Evolutionary conservation across 2,888 invertebrate genomes (phyloP).

Genomic region (Rugalucina vietnamica): DNA sequence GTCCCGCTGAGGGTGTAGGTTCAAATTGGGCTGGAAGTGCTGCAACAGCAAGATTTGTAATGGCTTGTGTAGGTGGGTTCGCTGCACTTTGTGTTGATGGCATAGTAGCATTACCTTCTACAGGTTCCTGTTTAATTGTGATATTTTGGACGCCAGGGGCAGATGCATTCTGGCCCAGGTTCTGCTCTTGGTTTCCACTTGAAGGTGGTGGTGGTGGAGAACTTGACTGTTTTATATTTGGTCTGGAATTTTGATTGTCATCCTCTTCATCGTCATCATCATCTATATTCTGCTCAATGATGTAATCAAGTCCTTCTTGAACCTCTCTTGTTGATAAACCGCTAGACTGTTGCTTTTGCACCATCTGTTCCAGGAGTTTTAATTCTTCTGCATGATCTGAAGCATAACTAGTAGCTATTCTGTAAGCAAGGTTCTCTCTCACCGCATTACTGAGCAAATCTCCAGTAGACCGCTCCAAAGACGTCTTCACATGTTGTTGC

Average conservation of each 20-base stretch:
- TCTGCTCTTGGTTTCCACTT: not conserved
- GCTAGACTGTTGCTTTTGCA: not conserved
- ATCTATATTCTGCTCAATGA: not conserved
- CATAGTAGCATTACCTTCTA: too few relatives aligned
- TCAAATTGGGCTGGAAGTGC: too few relatives aligned
- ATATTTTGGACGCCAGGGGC: not conserved
- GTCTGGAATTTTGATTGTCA: not conserved
- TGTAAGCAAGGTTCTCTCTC: not conserved
- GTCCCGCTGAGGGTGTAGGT: too few relatives aligned
- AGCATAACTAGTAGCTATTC: conserved; percentile 1
- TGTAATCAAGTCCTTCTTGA: not conserved
- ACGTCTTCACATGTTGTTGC: not conserved
- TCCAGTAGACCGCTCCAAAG: not conserved
- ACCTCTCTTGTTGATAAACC: not conserved
- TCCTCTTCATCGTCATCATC: not conserved
- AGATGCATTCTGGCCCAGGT: not conserved
- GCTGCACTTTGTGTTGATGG: too few relatives aligned
- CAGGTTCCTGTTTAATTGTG: not conserved
- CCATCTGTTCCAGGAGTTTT: not conserved
- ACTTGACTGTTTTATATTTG: not conserved
- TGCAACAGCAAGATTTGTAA: too few relatives aligned
- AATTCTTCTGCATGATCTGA: not conserved
- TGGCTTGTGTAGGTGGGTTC: too few relatives aligned
- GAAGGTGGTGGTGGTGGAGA: not conserved
- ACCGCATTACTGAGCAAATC: not conserved